Evolutionary conservation across 1,140 invertebrate species (phyloP), one percentile per base, ranked within the genome.

Genomic region (Pentalonia nigronervosa): DNA sequence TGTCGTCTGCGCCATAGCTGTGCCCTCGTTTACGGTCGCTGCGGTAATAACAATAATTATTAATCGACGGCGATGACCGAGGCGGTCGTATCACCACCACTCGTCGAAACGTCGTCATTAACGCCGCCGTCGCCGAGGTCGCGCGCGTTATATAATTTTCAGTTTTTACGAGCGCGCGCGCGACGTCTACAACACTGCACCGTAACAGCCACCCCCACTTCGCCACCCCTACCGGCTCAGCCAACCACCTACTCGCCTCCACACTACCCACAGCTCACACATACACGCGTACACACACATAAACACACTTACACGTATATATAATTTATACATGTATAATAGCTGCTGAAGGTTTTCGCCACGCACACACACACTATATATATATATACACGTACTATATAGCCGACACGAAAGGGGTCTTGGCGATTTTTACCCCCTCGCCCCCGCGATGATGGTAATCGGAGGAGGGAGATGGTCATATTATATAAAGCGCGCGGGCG

Each of bases 401-500:
- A 87, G 30, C 47, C 84, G 17, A 50, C 86, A 48, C 45, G 45
- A 89, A 89, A 89, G 48, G 87, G 87, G 87, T 89, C 48, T 89
- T 89, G 87, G 87, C 87, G 47, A 89, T 89, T 89, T 88, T 36
- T 34, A 30, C 48, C 48, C 48, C 87, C 21, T 17, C n/a, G 20
- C 20, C 86, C 17, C 17, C 1, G 14, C 30, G 45, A 76, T 30
- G 60, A 76, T 17, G 30, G 30, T 30, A 30, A n/a, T 67, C 60
- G 3, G 60, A 14, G 1, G 60, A 67, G 60, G 6, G 36, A 20
- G 36, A 25, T 84, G 36, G 83, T 87, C 30, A 47, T 53, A 48
- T 87, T 48, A 87, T 53, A 48, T 50, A 50, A 87, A 50, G 47
- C 48, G 20, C 30, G n/a, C n/a, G 4, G n/a, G 20, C n/a, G n/a